Evolutionary conservation across 2,797 vertebrate species (phyloP).

Genomic region (Rhabdophis nuchalis): DNA sequence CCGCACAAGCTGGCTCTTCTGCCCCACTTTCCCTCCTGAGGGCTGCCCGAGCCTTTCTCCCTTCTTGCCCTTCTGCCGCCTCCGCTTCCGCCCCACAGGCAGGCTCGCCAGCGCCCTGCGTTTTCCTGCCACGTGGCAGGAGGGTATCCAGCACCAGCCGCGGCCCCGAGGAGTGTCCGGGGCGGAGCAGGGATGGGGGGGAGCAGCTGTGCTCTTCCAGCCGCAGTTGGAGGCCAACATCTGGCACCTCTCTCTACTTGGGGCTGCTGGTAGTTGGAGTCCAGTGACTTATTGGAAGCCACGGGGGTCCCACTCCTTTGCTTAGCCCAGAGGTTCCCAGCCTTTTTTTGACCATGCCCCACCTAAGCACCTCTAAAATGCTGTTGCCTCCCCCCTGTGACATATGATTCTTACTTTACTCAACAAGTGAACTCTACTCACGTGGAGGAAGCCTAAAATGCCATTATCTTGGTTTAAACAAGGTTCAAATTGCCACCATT

Average conservation of each 20-base stretch:
- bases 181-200: not conserved
- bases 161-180: not conserved
- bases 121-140: slow-evolving; percentile 19
- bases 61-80: not conserved
- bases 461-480: no score
- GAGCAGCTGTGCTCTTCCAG: not conserved
- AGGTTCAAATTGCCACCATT: no score
- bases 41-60: no score
- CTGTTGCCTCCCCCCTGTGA: no score
- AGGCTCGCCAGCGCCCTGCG: not conserved
- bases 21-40: not conserved
- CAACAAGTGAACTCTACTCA: no score
- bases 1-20: not conserved
- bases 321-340: not conserved
- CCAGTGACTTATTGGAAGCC: not conserved
- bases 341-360: no score
- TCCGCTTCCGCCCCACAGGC: not conserved
- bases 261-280: not conserved
- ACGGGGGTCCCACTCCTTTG: not conserved
- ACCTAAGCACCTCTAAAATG: no score
- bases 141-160: not conserved
- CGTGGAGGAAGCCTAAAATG: no score
- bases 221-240: not conserved
- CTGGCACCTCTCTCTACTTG: not conserved
- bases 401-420: no score